Base-by-base conservation (phyloP, 2,113 vertebrate species). In the Limnothrissa miodon region DNA sequence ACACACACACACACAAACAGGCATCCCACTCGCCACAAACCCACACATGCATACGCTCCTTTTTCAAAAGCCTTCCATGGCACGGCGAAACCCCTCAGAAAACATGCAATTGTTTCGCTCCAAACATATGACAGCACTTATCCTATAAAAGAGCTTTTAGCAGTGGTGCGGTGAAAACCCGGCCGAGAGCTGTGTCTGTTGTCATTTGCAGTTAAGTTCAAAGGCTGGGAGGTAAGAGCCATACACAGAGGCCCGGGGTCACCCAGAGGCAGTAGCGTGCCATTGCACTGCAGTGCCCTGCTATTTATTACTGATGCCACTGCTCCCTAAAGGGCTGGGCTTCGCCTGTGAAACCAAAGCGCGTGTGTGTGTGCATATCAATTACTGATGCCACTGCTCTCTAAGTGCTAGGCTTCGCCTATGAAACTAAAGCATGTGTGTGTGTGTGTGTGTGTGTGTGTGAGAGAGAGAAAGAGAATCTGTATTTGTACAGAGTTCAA, bases 91-190 rank as follows among this genome's bases (percentile, higher is more conserved):
- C 66, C 66, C 13, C 25, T 66, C 13, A 29, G 5, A 33, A 5
- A 84, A 45, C 81, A 86, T 90, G 66, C 66, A 74, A 74, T 87
- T 82, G 86, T 88, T 89, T 85, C 36, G 80, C 81, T 86, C 83
- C 82, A 84, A 84, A 91, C 83, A 91, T 88, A 88, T 87, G 90
- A 88, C 83, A 86, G 89, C 78, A 78, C 84, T 90, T 91, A 89
- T 80, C 80, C 85, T 82, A 82, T 82, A 85, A 81, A 78, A 39
- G 33, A 83, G 82, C 66, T 86, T 83, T 70, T 42, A 84, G 79
- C 81, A 80, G 84, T 81, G 51, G 81, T 83, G 84, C 25, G 33
- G 66, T 11, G 3, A 29, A 29, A 29, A 66, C 74, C 78, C 39
- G 88, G 87, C 86, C 53, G 45, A 56, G 53, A 81, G 81, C 59